phyloP scores from a whole-genome alignment of 2,888 invertebrate genomes.

The Nephrotoma appendiculata region DNA sequence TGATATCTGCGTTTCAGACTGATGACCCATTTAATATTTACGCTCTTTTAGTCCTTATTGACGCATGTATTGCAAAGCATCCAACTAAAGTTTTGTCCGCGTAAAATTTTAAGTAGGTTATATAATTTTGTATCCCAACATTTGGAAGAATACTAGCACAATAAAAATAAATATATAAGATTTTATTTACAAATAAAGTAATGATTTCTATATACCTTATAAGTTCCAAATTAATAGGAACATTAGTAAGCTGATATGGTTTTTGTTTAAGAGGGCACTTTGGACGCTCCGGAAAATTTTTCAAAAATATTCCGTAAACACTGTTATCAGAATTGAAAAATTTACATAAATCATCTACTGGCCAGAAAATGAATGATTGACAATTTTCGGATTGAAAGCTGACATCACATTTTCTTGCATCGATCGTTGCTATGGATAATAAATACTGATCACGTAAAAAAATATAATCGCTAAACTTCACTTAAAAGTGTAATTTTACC shows the following conservation, averaged over 20 bases:
- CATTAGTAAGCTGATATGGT: background rate
- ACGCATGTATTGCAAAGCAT: background rate
- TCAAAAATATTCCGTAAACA: background rate
- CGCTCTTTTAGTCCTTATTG: background rate
- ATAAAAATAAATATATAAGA: background rate
- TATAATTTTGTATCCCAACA: background rate
- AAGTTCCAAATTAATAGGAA: background rate
- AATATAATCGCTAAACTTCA: background rate
- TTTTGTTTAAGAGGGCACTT: background rate
- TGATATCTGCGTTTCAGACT: too few relatives aligned
- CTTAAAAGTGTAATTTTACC: background rate
- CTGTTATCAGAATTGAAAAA: background rate
- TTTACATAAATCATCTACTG: background rate
- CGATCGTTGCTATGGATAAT: background rate
- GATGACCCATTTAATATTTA: background rate
- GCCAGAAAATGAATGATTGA: background rate
- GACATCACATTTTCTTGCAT: background rate
- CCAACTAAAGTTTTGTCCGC: background rate
- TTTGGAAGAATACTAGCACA: background rate
- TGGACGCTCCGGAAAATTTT: background rate
- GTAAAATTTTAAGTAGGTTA: background rate
- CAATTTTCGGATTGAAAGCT: background rate
- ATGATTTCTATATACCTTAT: background rate
- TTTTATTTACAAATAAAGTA: background rate
- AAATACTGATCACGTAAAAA: background rate